Conservation (phyloP, 2,113 vertebrate species). For the Daubentonia madagascariensis region DNA sequence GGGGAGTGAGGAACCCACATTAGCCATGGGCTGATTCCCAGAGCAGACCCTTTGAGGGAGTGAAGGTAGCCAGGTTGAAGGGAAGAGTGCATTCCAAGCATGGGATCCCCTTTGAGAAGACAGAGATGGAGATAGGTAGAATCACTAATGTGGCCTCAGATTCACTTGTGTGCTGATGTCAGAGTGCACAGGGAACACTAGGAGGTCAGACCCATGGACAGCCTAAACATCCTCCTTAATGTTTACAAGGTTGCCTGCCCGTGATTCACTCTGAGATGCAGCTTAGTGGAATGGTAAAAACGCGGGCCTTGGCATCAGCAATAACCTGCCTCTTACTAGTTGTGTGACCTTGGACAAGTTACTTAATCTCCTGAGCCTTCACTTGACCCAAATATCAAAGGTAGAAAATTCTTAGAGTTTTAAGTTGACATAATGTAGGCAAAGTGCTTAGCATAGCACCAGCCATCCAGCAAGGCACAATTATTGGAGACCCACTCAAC, state of each 20-base stretch:
- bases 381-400: neutral
- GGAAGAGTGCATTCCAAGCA: neutral
- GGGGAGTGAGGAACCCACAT: neutral
- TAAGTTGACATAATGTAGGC: neutral
- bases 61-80: no score
- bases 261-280: neutral
- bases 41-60: neutral
- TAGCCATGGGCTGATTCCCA: neutral
- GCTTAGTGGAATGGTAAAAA: no score
- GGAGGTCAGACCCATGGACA: neutral
- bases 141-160: neutral
- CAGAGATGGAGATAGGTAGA: neutral
- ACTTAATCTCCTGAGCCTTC: neutral
- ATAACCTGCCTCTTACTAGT: neutral
- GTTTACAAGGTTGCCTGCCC: neutral
- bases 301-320: neutral
- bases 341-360: neutral
- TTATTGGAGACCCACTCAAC: neutral
- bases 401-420: neutral
- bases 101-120: neutral
- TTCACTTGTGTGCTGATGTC: neutral
- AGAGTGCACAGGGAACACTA: neutral
- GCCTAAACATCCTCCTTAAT: no score
- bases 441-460: neutral
- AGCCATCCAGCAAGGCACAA: neutral